phyloP scores from a whole-genome alignment of 2,797 vertebrate genomes.

The Sparus aurata region DNA sequence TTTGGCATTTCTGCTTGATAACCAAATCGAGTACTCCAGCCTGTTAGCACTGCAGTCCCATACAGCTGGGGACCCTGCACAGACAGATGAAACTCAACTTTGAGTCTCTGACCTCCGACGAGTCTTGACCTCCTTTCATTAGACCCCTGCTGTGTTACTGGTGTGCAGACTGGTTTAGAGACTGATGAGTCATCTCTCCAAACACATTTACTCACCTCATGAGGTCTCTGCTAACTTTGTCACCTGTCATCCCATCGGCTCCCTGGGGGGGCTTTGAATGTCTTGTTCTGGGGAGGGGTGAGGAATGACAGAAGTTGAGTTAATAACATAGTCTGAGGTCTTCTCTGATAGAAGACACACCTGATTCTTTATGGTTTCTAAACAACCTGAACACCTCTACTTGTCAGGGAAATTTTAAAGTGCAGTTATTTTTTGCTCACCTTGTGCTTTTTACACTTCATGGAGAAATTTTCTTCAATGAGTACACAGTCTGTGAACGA shows the following conservation, averaged over 20 bases:
- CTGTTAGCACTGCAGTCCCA: no score
- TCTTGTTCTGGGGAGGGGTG: constrained; percentile 79
- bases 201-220: constrained; percentile 61
- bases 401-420: no score
- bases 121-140: no score
- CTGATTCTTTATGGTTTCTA: neutral
- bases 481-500: constrained; percentile 83
- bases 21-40: no score
- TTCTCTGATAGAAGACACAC: neutral
- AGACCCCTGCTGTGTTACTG: no score
- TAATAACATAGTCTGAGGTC: neutral
- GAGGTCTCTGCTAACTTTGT: constrained; percentile 52
- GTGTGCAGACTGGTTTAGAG: no score
- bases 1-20: no score
- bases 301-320: neutral
- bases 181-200: no score
- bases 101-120: no score
- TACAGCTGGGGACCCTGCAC: no score
- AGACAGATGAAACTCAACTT: no score
- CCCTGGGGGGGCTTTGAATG: constrained; percentile 74
- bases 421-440: constrained; percentile 63
- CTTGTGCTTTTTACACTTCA: constrained; percentile 90
- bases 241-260: constrained; percentile 76
- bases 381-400: neutral
- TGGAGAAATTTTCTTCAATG: constrained; percentile 87